Evolutionary conservation across 2,113 vertebrate species (phyloP), one percentile per base, ranked within the genome.

Genomic region (Corythornis madagascariensis): DNA sequence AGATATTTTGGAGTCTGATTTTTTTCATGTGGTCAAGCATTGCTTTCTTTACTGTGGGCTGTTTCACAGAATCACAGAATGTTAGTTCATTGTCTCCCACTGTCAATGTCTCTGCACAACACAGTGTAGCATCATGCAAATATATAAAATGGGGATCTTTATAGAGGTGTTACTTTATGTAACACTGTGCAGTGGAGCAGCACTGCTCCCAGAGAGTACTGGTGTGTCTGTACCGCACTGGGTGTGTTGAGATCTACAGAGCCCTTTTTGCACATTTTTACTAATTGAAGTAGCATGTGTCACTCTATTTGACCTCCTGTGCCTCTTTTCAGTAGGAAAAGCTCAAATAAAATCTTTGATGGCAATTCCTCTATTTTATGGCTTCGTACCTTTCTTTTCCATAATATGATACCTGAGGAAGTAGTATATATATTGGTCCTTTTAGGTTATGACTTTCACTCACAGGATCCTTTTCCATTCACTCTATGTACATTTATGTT

Each of bases 101-200:
- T 59, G 56, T n/a, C 45, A 19, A 13, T 53, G 10, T 28, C 8
- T 63, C 55, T 57, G 29, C 26, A 52, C 12, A 69, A 48, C 15
- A 10, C 40, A 13, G 13, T 20, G 33, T 40, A 52, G 22, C 26
- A 64, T 35, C 2, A 1, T 21, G 48, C 20, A 65, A 16, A 11
- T 72, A 8, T 9, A 1, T 50, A 35, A 78, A 56, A 31, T 3
- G 11, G 26, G 16, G 43, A 40, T 10, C 8, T 72, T 11, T 61
- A 0, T 12, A 17, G 43, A 65, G 17, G 15, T 48, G 24, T 31
- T 69, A 13, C 7, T 77, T 81, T 29, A 47, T 19, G 10, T 13
- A 56, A n/a, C 66, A 56, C 28, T 1, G 0, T 55, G 33, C 47
- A 72, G 53, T 2, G 0, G 3, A 3, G 31, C 7, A 48, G 17